Evolutionary conservation across 2,113 vertebrate species (phyloP).

Genomic region (Cygnus atratus): DNA sequence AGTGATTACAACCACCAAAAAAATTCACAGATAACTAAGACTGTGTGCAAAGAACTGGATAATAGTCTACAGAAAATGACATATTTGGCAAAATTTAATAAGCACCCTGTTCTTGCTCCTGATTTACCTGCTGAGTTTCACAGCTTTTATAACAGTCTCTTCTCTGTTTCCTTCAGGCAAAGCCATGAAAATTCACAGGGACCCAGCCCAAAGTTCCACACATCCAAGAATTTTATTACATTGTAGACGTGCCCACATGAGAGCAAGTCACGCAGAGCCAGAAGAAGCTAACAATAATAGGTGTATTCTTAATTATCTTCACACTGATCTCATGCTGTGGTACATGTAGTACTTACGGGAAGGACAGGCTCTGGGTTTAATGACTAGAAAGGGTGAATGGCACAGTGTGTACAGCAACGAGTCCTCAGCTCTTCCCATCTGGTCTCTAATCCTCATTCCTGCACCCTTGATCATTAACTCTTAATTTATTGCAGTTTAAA

Average conservation of each 20-base stretch:
- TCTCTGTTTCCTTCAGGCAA: neutral
- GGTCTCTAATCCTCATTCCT: constrained; percentile 40
- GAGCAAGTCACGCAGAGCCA: neutral
- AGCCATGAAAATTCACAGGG: neutral
- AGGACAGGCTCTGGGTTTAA: neutral
- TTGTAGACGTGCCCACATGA: neutral
- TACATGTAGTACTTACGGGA: neutral
- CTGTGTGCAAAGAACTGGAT: neutral
- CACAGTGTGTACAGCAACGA: neutral
- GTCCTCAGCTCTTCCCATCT: constrained; percentile 30
- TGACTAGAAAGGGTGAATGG: neutral
- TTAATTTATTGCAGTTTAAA: constrained; percentile 62
- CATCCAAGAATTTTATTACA: neutral
- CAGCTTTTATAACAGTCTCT: neutral
- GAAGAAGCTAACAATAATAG: neutral
- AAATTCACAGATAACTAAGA: neutral
- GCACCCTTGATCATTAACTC: constrained; percentile 21
- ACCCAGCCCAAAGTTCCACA: neutral
- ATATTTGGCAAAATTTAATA: neutral
- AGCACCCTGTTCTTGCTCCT: neutral
- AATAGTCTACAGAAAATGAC: neutral
- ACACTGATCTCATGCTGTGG: neutral
- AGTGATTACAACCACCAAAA: neutral
- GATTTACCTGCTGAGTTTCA: neutral
- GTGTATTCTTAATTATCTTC: neutral